Evolutionary conservation across 2,797 vertebrate species (phyloP).

Genomic region (Rhinophrynus dorsalis): DNA sequence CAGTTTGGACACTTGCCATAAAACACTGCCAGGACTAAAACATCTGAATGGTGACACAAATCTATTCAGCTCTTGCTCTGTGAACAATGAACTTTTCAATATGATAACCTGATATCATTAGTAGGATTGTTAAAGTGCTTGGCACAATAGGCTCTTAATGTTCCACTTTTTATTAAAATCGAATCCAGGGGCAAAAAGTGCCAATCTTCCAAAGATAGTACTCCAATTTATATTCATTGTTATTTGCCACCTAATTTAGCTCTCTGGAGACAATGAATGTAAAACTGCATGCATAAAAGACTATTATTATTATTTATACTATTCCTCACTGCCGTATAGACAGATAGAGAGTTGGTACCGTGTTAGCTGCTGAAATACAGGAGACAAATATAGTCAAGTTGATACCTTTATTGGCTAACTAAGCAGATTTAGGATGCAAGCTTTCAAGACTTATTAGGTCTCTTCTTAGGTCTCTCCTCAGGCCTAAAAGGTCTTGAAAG

Average conservation of each 20-base stretch:
- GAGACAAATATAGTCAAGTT: no score
- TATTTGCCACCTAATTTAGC: conserved; percentile 2
- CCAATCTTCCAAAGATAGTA: conserved; percentile 36
- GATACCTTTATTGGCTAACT: no score
- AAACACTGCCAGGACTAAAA: conserved; percentile 26
- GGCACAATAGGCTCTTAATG: conserved; percentile 40
- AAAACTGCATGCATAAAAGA: conserved; percentile 18
- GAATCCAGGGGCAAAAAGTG: conserved; percentile 41
- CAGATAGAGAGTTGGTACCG: no score
- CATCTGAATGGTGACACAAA: conserved; percentile 28
- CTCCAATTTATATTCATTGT: conserved; percentile 41
- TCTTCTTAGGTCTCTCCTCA: no score
- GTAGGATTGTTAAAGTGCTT: conserved; percentile 25
- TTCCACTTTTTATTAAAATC: conserved; percentile 44
- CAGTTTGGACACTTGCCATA: conserved; percentile 29
- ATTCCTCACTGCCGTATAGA: no score
- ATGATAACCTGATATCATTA: conserved; percentile 49
- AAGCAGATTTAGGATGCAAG: no score
- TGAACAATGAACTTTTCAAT: conserved; percentile 46
- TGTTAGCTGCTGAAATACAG: no score
- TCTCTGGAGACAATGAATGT: neutral
- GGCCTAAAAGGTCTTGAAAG: no score
- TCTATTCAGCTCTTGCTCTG: conserved; percentile 25
- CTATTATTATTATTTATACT: no score
- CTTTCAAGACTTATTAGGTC: no score